Evolutionary conservation across 2,888 invertebrate species (phyloP).

Genomic region (Sipha maydis): DNA sequence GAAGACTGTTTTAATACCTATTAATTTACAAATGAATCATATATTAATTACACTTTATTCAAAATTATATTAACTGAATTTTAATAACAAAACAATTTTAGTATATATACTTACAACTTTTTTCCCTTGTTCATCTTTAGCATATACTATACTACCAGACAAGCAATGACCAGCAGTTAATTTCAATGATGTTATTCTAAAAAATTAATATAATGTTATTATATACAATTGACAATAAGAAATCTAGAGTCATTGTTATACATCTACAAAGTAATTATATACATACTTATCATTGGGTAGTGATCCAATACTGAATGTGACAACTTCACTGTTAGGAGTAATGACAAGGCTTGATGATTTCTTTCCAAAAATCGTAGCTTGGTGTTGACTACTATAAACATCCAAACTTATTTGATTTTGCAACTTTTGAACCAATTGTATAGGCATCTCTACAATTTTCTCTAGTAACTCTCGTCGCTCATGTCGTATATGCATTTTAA

Average conservation of each 20-base stretch:
- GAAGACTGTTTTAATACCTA: no score
- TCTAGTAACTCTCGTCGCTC: conserved; percentile 87
- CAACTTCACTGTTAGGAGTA: conserved; percentile 71
- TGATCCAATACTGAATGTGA: conserved; percentile 83
- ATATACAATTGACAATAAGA: neutral
- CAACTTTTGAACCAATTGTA: conserved; percentile 82
- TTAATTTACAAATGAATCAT: no score
- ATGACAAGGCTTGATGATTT: conserved; percentile 76
- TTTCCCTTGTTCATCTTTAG: conserved; percentile 87
- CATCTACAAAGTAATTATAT: conserved; percentile 1
- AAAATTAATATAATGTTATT: conserved; percentile 55
- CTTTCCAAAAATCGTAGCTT: conserved; percentile 81
- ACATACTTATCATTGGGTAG: conserved; percentile 86
- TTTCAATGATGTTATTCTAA: conserved; percentile 65
- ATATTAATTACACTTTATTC: no score
- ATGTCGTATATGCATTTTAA: conserved; percentile 89
- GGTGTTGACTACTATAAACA: conserved; percentile 76
- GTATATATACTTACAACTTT: conserved; percentile 72
- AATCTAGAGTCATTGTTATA: neutral
- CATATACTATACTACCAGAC: conserved; percentile 80
- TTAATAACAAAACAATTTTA: neutral
- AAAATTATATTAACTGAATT: no score
- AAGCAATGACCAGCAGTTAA: conserved; percentile 76
- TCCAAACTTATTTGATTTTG: conserved; percentile 70
- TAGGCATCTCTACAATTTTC: conserved; percentile 81